phyloP scores from a whole-genome alignment of 92 coral and sea anemone species.

The Porites rus region DNA sequence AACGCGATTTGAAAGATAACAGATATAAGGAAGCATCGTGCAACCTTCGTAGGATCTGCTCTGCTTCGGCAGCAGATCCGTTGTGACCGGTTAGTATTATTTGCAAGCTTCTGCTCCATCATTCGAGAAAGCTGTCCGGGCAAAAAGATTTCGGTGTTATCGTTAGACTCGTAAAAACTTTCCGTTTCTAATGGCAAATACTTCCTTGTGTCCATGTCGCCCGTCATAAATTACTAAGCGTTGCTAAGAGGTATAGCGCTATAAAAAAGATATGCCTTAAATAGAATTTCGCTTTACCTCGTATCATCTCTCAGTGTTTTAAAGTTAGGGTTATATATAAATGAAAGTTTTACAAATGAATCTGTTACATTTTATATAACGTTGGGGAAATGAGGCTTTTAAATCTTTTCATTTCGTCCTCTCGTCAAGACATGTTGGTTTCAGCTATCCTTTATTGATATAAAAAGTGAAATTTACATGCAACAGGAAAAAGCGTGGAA shows the following conservation, averaged over 20 bases:
- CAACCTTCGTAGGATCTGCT: neutral
- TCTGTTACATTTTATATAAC: too few relatives aligned
- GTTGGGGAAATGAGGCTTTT: too few relatives aligned
- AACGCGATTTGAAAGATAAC: neutral
- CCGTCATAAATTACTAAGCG: neutral
- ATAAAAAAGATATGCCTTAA: neutral
- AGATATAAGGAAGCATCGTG: neutral
- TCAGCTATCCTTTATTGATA: neutral
- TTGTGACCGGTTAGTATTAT: neutral
- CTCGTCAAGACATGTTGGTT: neutral
- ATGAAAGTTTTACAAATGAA: too few relatives aligned
- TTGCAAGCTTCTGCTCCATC: neutral
- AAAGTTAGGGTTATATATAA: too few relatives aligned
- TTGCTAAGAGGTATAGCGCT: slow-evolving; percentile 11
- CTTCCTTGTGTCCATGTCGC: slow-evolving; percentile 1
- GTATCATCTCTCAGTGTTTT: too few relatives aligned
- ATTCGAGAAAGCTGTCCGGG: too few relatives aligned
- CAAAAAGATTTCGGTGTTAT: neutral
- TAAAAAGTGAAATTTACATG: too few relatives aligned
- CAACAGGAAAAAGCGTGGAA: too few relatives aligned
- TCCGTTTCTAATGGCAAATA: neutral
- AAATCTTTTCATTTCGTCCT: too few relatives aligned
- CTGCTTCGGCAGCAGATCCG: neutral
- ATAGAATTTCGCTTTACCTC: too few relatives aligned
- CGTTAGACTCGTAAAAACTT: too few relatives aligned